Base-by-base conservation (phyloP, 2,797 vertebrate species). In the Syndactyla subalaris region DNA sequence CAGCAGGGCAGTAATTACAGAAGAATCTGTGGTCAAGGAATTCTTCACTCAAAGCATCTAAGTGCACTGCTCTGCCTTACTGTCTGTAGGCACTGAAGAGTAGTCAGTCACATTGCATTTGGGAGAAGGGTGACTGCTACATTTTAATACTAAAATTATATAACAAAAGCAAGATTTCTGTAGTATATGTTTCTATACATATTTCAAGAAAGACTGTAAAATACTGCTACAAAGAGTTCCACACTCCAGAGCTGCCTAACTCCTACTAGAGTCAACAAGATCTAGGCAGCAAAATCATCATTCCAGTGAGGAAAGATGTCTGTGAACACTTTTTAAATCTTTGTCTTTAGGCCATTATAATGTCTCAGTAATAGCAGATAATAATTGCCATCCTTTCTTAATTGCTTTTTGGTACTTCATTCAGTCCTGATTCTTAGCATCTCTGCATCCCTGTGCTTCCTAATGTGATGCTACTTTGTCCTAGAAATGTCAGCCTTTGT, bases 131-230 rank as follows among this genome's bases (percentile, higher is more conserved):
- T 49, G 39, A 85, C 32, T 55, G 54, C 46, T 93, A 59, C 74
- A 83, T 79, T 81, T 65, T 91, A 84, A 63, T 74, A 88, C 36
- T 83, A n/a, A 59, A 87, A 90, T 84, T 79, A 66, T 57, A 39
- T 29, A 74, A 57, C 26, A 80, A 55, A 36, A 84, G 59, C 10
- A 68, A 61, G 38, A 67, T 59, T 72, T 80, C 45, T 41, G 7
- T 48, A 48, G 16, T 17, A 29, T 46, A 78, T 5, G 0, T 67
- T 77, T 83, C 39, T 58, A 27, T 6, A 89, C 30, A 5, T 81
- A 68, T 92, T 88, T 96, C 88, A 94, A 88, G 73, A 93, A 30
- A 84, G n/a, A 62, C n/a, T 62, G 27, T 73, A 62, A 89, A 95
- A 63, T 75, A 79, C 63, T 45, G 34, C 89, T 93, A 90, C 72